Conservation (phyloP, 2,113 vertebrate genomes). For the Malaclemys terrapin region DNA sequence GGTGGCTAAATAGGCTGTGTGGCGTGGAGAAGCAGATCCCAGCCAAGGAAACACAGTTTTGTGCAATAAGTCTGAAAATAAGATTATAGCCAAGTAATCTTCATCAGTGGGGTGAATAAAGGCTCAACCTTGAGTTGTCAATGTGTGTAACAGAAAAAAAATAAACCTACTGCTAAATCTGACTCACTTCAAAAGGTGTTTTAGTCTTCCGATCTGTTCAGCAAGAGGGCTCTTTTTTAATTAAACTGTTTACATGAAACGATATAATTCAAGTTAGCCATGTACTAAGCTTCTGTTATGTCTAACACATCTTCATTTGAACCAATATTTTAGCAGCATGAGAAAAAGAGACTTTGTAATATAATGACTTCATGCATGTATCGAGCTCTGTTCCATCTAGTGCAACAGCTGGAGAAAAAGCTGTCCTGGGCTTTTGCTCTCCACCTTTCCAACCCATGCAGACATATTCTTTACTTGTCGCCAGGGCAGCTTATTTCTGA, state of each 20-base stretch:
- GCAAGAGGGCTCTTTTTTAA: not conserved
- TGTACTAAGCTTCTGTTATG: not conserved
- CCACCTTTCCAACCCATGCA: not conserved
- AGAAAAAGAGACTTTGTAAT: not conserved
- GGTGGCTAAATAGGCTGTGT: constrained; percentile 28
- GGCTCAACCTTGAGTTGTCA: not conserved
- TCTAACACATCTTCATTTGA: not conserved
- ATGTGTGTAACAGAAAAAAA: not conserved
- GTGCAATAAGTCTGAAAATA: constrained; percentile 22
- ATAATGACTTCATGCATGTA: fast-evolving
- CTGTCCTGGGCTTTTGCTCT: not conserved
- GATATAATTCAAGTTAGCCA: not conserved
- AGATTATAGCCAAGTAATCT: not conserved
- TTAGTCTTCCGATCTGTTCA: not conserved
- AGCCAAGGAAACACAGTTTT: not conserved
- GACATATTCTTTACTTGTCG: not conserved
- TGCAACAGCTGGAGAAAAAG: not conserved
- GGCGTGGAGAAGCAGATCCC: constrained; percentile 34
- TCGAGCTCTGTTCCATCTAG: not conserved
- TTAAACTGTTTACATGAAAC: not conserved
- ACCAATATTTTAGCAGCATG: not conserved
- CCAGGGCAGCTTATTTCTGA: not conserved
- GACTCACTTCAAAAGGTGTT: not conserved
- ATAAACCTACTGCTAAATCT: not conserved
- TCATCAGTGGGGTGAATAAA: not conserved